These are phyloP conservation scores for Metallyticus violacea DNA, from an alignment of 2,888 invertebrate species.

Conservation along the genomic window DNA sequence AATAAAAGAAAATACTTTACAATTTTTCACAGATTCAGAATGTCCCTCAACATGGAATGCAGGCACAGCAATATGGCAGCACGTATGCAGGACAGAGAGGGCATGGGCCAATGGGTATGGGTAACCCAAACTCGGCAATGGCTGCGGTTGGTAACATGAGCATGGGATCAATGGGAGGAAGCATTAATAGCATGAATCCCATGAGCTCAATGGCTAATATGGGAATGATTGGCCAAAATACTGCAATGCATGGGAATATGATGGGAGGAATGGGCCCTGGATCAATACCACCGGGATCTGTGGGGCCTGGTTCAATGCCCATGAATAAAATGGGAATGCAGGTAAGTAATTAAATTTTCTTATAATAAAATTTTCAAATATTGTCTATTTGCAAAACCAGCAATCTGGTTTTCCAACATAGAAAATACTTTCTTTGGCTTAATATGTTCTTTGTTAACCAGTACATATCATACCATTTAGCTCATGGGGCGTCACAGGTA, in stretches of 20 bases:
- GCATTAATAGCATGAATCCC: constrained; percentile 62
- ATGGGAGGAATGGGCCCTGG: constrained; percentile 35
- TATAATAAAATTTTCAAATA: no score
- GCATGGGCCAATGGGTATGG: constrained; percentile 55
- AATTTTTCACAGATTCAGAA: constrained; percentile 57
- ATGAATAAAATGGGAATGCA: constrained; percentile 38
- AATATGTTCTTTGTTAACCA: no score
- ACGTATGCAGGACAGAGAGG: constrained; percentile 58
- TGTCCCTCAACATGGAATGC: constrained; percentile 59
- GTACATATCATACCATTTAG: no score
- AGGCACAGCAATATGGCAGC: constrained; percentile 60
- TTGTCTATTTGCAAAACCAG: no score
- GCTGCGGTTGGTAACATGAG: constrained; percentile 52
- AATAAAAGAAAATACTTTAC: no score
- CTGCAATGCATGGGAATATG: constrained; percentile 40
- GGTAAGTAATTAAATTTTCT: constrained; percentile 48
- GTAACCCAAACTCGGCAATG: constrained; percentile 45
- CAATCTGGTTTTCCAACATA: no score
- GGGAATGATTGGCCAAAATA: constrained; percentile 51
- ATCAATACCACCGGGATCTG: constrained; percentile 33
- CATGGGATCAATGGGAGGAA: constrained; percentile 40
- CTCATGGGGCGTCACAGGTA: no score
- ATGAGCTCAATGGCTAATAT: constrained; percentile 65
- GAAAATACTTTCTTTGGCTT: no score
- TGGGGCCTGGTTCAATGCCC: constrained; percentile 35